Percentiles rank a stretch among this genome's conserved stretches.
Conservation (phyloP, 2,113 vertebrate genomes). For the Platycercus adscitus region DNA sequence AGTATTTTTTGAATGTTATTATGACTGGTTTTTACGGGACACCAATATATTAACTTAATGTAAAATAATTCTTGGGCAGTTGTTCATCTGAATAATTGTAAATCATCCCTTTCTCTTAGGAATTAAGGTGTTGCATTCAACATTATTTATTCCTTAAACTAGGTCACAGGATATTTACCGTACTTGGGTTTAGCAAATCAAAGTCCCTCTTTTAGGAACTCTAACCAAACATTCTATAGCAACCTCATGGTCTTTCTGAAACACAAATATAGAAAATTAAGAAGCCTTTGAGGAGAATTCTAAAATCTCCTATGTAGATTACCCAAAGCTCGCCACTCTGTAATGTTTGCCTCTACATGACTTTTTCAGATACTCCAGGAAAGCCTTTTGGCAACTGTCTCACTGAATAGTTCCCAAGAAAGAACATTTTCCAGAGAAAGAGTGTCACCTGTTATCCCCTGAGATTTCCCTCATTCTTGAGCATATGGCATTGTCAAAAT, state of each 20-base stretch:
- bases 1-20: neutral
- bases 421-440: neutral
- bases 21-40: neutral
- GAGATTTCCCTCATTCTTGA: neutral
- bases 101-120: neutral
- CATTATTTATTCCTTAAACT: neutral
- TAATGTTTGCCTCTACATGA: neutral
- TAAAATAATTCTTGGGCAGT: neutral
- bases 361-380: neutral
- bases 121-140: neutral
- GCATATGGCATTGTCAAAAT: neutral
- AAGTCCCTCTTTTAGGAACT: neutral
- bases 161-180: neutral
- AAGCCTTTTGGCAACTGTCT: neutral
- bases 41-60: accelerated
- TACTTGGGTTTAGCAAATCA: neutral
- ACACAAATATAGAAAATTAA: neutral
- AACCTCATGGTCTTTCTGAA: neutral
- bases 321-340: neutral
- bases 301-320: neutral
- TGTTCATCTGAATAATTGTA: neutral
- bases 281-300: neutral
- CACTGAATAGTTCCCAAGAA: neutral
- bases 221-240: neutral
- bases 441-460: neutral